Conservation (phyloP, 2,113 vertebrate genomes). For the Nestor notabilis region DNA sequence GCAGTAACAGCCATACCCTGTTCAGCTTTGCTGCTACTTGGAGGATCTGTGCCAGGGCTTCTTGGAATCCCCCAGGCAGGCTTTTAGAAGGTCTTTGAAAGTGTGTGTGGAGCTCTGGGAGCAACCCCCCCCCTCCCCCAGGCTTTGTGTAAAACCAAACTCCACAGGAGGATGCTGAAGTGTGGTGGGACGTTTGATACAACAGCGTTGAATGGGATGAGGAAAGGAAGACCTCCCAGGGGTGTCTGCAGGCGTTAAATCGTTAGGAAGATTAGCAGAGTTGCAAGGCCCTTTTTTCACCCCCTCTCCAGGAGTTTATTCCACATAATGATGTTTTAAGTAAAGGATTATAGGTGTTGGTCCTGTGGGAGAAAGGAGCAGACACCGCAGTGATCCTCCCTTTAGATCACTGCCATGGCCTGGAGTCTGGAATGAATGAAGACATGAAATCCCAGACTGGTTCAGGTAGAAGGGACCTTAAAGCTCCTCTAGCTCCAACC, state of each 20-base stretch:
- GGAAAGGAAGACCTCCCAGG: conserved; percentile 10
- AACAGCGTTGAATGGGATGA: background rate
- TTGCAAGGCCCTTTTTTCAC: background rate
- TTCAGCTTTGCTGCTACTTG: conserved; percentile 56
- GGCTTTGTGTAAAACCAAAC: background rate
- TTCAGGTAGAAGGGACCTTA: background rate
- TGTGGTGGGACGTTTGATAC: background rate
- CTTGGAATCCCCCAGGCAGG: conserved; percentile 29
- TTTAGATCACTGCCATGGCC: background rate
- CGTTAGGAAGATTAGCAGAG: conserved; percentile 32
- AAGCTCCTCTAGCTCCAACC: background rate
- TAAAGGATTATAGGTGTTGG: background rate
- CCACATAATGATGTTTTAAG: background rate
- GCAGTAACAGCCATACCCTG: conserved; percentile 24
- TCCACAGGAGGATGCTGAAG: background rate
- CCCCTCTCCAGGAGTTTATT: background rate
- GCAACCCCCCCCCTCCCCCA: background rate
- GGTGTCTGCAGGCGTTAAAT: conserved; percentile 42
- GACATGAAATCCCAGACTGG: background rate
- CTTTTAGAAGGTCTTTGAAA: background rate
- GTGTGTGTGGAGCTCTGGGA: background rate
- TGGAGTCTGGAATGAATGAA: background rate
- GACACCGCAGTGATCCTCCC: background rate
- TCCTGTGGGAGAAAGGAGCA: background rate
- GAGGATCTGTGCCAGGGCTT: conserved; percentile 7